Conservation (phyloP, 2,888 invertebrate genomes). For the Coremacera marginata region DNA sequence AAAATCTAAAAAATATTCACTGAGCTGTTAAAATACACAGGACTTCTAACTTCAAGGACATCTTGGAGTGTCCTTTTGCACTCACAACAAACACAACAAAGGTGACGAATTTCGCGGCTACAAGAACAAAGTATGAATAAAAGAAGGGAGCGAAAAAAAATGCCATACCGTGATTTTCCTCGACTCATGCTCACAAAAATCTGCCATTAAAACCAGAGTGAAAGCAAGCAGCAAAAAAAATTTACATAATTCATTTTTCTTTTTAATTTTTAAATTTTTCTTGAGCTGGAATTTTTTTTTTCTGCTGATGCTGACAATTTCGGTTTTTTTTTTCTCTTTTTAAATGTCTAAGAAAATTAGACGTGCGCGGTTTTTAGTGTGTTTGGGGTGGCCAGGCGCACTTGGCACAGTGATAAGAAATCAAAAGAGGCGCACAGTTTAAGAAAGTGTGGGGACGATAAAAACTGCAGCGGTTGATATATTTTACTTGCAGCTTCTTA, state of each 20-base stretch:
- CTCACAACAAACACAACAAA: not conserved
- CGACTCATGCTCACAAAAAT: not conserved
- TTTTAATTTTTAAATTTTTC: conserved; percentile 1
- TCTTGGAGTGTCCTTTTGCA: not conserved
- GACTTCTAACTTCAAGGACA: not conserved
- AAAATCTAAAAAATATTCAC: too few relatives aligned
- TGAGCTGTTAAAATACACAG: too few relatives aligned
- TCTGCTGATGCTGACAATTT: not conserved
- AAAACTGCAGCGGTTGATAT: conserved; percentile 8
- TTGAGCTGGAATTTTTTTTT: not conserved
- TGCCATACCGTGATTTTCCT: not conserved
- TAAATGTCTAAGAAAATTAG: too few relatives aligned
- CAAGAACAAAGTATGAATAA: conserved; percentile 4
- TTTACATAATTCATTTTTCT: conserved; percentile 25
- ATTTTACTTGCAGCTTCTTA: not conserved
- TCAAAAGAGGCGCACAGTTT: not conserved
- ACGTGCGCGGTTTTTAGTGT: too few relatives aligned
- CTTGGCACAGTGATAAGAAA: not conserved
- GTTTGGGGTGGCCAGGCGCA: not conserved
- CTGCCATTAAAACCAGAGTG: conserved; percentile 4
- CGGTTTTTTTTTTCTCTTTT: too few relatives aligned
- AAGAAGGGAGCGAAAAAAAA: too few relatives aligned
- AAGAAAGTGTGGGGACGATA: not conserved
- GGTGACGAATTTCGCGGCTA: conserved; percentile 31
- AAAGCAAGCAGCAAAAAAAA: not conserved